Conservation (phyloP, 2,888 invertebrate species). For the Parapristionchus giblindavisi region DNA sequence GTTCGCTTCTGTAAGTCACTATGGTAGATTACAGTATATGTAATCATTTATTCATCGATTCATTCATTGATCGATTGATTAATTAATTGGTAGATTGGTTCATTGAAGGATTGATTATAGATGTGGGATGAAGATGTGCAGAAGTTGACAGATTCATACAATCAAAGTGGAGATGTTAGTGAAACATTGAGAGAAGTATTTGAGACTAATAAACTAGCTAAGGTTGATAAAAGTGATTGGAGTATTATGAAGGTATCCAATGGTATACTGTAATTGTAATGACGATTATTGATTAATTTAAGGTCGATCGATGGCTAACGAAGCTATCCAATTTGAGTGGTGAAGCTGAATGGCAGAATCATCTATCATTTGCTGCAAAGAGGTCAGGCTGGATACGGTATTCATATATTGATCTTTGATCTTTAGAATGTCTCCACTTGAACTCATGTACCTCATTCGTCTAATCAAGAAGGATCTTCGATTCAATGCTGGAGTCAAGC, state of each 20-base stretch:
- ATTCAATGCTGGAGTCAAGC: slow-evolving; percentile 88
- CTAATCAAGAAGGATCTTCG: slow-evolving; percentile 86
- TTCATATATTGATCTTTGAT: not conserved
- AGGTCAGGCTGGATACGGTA: slow-evolving; percentile 64
- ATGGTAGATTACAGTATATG: not conserved
- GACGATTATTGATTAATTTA: slow-evolving; percentile 48
- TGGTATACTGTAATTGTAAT: not conserved
- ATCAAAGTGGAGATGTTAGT: slow-evolving; percentile 83
- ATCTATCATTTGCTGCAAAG: slow-evolving; percentile 80
- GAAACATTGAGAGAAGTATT: slow-evolving; percentile 85
- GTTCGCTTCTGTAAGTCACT: slow-evolving; percentile 77
- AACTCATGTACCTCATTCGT: slow-evolving; percentile 85
- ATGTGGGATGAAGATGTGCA: slow-evolving; percentile 81
- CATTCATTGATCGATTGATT: not conserved
- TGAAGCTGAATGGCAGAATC: slow-evolving; percentile 85
- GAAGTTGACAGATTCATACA: slow-evolving; percentile 85
- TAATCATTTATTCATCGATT: not conserved
- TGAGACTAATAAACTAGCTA: slow-evolving; percentile 76
- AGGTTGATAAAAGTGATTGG: slow-evolving; percentile 49
- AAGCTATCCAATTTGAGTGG: slow-evolving; percentile 81
- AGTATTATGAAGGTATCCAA: slow-evolving; percentile 52
- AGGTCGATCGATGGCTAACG: slow-evolving; percentile 79
- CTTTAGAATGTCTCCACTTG: slow-evolving; percentile 76
- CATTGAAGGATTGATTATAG: slow-evolving; percentile 61
- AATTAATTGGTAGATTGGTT: not conserved